phyloP scores from a whole-genome alignment of 2,888 invertebrate genomes.

The Thymelicus lineola region DNA sequence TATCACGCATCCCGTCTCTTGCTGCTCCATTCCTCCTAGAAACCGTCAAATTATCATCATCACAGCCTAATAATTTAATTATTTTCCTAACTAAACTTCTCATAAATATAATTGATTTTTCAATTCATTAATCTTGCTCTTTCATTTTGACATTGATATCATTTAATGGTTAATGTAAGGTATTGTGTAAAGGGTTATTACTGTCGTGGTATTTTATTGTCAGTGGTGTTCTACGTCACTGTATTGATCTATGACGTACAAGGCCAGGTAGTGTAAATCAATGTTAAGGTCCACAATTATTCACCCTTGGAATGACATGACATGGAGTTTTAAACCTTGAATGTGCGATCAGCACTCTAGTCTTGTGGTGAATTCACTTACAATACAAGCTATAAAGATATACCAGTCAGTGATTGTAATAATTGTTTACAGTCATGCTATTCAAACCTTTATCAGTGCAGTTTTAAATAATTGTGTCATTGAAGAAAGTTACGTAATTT shows the following conservation, averaged over 20 bases:
- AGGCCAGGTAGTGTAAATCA: constrained; percentile 58
- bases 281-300: constrained; percentile 51
- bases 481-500: neutral
- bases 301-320: constrained; percentile 51
- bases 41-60: constrained; percentile 34
- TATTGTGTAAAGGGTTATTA: constrained; percentile 55
- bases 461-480: neutral
- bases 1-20: constrained; percentile 86
- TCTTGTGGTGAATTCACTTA: neutral
- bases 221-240: constrained; percentile 57
- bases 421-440: neutral
- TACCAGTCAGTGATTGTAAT: neutral
- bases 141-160: too few species aligned
- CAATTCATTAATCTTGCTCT: too few species aligned
- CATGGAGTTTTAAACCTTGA: neutral
- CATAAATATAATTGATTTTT: too few species aligned
- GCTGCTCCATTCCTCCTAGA: constrained; percentile 90
- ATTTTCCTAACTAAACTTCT: too few species aligned
- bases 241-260: constrained; percentile 72
- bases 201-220: constrained; percentile 57
- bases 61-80: neutral
- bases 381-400: too few species aligned
- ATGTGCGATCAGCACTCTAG: constrained; percentile 5
- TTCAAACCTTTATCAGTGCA: neutral
- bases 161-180: too few species aligned